Evolutionary conservation across 2,888 invertebrate genomes (phyloP), one percentile per base, ranked within the genome.

Genomic region (Drosophila setosimentum): DNA sequence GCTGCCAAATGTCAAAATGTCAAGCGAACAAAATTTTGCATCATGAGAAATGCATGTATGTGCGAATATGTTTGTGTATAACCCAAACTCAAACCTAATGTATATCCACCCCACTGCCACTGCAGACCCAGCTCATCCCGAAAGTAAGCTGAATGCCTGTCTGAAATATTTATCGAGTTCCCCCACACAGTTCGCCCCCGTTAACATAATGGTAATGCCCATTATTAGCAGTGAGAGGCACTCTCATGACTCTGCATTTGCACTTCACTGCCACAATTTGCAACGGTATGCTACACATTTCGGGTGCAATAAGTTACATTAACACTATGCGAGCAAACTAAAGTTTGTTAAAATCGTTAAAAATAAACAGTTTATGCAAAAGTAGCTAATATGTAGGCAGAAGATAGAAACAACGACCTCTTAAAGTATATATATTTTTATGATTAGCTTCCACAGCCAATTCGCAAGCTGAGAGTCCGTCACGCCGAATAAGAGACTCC

Each of bases 1-100:
- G 76, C 85, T 85, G 85, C 73, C 85, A 85, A 89, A 85, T 89
- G 85, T 87, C 85, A 85, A 84, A 89, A 87, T 85, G 85, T 89
- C 85, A 89, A 89, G 78, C 83, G 84, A 76, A 76, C 89, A 81
- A 87, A 89, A 89, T 83, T 86, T 76, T 76, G 74, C 84, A 87
- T 89, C 84, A 89, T 85, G 87, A 83, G 87, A 83, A 83, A 85
- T 85, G 78, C 89, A 85, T 89, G 89, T 72, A 71, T 62, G 27
- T 48, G 37, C 62, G 30, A 33, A 32, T 30, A 48, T 67, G 37
- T 42, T n/a, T 59, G 63, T 27, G 51, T 40, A 76, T 51, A 63
- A 76, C 58, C 40, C 16, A 68, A 76, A 49, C 68, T 69, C 33
- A 54, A 53, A 21, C 69, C 64, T 24, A 53, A 61, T 57, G 54